Base-by-base conservation (phyloP, 23 tunicate species). In the Halocynthia roretzi region DNA sequence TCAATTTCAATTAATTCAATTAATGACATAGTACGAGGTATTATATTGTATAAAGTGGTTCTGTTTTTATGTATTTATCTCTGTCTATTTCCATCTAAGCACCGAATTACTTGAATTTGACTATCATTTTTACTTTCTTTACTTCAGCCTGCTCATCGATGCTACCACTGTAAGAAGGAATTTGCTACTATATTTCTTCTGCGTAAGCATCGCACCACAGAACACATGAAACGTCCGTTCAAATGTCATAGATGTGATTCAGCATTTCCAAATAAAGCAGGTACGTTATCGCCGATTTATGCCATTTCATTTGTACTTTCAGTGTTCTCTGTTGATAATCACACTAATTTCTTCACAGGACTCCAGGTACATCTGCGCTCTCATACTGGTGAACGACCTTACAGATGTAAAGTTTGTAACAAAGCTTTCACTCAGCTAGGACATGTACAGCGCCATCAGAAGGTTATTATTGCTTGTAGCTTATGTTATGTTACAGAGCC, bases 211-310 rank as follows among this genome's bases (percentile, higher is more conserved):
- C 55, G 22, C 18, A 54, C 78, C 10, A 54, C 62, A 54, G 78
- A 74, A 18, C 78, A 74, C 4, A 54, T 74, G 62, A 74, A 74
- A 54, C 78, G 78, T 21, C 78, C 78, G 20, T 54, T 52, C 56
- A 20, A 64, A 50, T 74, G 78, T 18, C 78, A 74, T 56, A 8
- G 55, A 14, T 81, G 85, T 68, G 61, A 81, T 11, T 71, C 85
- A 57, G 71, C 78, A 48, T 81, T 81, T 71, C 85, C 85, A 6
- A 81, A 72, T 31, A 81, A 71, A 81, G 85, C 85, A 71, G 85
- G 85, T 81, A 31, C 9, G 51, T 48, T 23, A 56, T 65, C 0
- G 64, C 17, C 64, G 64, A 60, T 15, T 18, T 60, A 60, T 60
- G 17, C 1, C 64, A 60, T n/a, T 18, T 2, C 70, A 9, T 10